Evolutionary conservation across 2,888 invertebrate species (phyloP), one percentile per base, ranked within the genome.

Genomic region (Anarsia innoxiella): DNA sequence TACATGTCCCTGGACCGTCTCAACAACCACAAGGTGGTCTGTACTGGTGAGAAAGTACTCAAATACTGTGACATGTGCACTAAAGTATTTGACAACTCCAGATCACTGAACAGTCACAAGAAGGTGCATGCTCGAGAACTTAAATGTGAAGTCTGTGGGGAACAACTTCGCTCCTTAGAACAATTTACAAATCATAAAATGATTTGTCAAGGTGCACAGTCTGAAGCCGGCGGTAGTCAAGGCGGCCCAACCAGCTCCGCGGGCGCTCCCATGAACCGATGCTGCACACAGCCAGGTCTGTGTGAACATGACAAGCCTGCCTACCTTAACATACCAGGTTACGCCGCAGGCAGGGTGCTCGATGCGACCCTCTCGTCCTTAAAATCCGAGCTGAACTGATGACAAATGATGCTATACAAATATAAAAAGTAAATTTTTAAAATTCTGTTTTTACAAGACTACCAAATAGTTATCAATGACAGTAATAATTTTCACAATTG

Each of bases 61-160:
- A 86, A 86, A 51, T 86, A 75, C 56, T 86, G 86, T 62, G 85
- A 86, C 67, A 86, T 86, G 86, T 86, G 86, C 56, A 75, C 83
- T 39, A 86, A 86, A 64, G 86, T 86, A 23, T 86, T 86, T 69
- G 86, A 86, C 51, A 86, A 86, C 56, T 86, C 86, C 36, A 73
- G 86, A 55, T 86, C 86, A 25, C 61, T 86, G 26, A 86, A 86
- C 54, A 86, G 86, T 57, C 86, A 86, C 66, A 84, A 83, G 51
- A 86, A 86, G 56, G 84, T 86, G 41, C 86, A 86, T 66, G 84
- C 86, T 33, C 72, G 85, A 52, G 86, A 86, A 59, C 59, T 86
- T 33, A 86, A 86, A 48, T 86, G 86, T 66, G 84, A 86, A 37
- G 70, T 63, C 41, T 86, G 86, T 65, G 86, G 85, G 28, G 85